These are phyloP conservation scores for Cottoperca gobio DNA, from an alignment of 2,797 vertebrate genomes.

Conservation along the genomic window DNA sequence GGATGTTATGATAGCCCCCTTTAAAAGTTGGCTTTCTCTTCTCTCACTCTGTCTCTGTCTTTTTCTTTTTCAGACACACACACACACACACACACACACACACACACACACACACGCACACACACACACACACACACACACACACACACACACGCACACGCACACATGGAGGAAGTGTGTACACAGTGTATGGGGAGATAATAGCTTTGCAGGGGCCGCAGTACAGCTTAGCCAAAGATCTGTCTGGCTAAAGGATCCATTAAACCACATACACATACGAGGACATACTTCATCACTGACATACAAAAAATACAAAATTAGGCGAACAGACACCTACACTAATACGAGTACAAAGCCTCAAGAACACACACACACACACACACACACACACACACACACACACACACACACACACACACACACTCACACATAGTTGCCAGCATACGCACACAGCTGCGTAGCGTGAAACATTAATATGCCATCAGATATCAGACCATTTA, in stretches of 20 bases:
- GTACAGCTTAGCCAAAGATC: constrained; percentile 65
- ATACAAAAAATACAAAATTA: constrained; percentile 48
- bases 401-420: constrained; percentile 15
- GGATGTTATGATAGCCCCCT: constrained; percentile 58
- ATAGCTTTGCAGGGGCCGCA: constrained; percentile 66
- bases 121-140: neutral
- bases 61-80: neutral
- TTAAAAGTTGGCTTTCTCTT: constrained; percentile 53
- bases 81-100: neutral
- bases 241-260: constrained; percentile 67
- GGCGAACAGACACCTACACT: constrained; percentile 46
- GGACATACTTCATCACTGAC: constrained; percentile 52
- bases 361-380: constrained; percentile 25
- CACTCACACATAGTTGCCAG: constrained; percentile 16
- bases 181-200: constrained; percentile 67
- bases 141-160: constrained; percentile 3
- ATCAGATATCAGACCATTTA: constrained; percentile 65
- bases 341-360: constrained; percentile 29
- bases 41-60: constrained; percentile 28
- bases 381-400: constrained; percentile 11
- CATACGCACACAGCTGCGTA: constrained; percentile 35
- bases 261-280: constrained; percentile 56
- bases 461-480: constrained; percentile 52
- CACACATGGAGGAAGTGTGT: constrained; percentile 51
- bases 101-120: neutral